Evolutionary conservation across 64 coral and sea anemone genomes (phyloP).

Genomic region (Anthopleura sola): DNA sequence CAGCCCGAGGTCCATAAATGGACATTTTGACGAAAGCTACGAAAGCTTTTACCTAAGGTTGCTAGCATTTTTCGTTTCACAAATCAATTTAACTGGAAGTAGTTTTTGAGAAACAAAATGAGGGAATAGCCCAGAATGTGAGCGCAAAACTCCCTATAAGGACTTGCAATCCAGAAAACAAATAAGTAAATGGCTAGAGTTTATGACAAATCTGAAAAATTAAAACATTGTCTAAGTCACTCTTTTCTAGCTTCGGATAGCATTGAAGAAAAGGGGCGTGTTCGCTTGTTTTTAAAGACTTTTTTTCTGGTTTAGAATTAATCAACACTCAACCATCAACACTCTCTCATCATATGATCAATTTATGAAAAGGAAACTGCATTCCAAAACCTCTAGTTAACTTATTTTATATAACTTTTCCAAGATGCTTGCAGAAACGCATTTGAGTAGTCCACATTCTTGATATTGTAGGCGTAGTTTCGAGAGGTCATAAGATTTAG

Average conservation of each 20-base stretch:
- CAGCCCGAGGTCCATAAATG: not conserved
- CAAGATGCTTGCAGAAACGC: not conserved
- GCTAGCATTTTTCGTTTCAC: no score
- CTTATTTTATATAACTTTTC: not conserved
- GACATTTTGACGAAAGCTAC: not conserved
- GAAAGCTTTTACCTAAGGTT: not conserved
- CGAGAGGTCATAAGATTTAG: not conserved
- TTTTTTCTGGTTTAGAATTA: not conserved
- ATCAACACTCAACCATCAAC: no score
- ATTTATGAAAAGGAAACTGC: not conserved
- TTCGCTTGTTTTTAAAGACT: not conserved
- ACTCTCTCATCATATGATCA: not conserved
- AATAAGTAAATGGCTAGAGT: no score
- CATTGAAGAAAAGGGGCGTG: not conserved
- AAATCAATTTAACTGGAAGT: no score
- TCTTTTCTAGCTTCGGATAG: no score
- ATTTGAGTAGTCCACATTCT: not conserved
- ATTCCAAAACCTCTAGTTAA: not conserved
- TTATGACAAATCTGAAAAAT: no score
- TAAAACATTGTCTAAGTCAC: no score
- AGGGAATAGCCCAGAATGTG: no score
- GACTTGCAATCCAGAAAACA: no score
- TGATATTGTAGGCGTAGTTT: not conserved
- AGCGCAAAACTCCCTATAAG: no score
- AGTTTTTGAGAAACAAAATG: no score